Percentiles rank a stretch among this genome's conserved stretches.
These are phyloP conservation scores for Sapayoa aenigma DNA, from an alignment of 2,113 vertebrate species.

Conservation along the genomic window DNA sequence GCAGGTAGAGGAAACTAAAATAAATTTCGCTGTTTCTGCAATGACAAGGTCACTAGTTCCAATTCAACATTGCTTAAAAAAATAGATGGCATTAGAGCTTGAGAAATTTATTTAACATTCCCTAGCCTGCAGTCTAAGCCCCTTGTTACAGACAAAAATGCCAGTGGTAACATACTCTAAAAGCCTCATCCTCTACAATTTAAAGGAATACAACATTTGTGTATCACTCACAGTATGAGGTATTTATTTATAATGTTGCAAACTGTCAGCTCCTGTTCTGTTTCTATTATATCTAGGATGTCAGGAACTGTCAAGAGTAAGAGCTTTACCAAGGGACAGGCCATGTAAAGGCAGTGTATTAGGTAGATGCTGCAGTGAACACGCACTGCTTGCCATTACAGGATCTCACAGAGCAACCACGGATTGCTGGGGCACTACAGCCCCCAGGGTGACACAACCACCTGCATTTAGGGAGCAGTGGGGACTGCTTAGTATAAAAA, in stretches of 20 bases:
- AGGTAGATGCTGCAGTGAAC: neutral
- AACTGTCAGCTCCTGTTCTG: slow-evolving; percentile 25
- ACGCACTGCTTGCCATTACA: rapidly evolving
- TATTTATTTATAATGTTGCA: slow-evolving; percentile 52
- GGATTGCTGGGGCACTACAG: neutral
- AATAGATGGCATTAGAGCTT: neutral
- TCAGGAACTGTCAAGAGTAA: slow-evolving; percentile 37
- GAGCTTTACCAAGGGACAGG: neutral
- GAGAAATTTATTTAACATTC: slow-evolving; percentile 41
- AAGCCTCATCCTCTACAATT: slow-evolving; percentile 49
- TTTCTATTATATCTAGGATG: neutral
- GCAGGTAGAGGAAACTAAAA: neutral
- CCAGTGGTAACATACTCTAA: slow-evolving; percentile 24
- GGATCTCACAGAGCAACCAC: neutral
- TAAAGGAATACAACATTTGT: slow-evolving; percentile 49
- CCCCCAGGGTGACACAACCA: neutral
- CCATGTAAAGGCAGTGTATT: neutral
- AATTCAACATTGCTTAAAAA: neutral
- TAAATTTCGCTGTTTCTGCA: neutral
- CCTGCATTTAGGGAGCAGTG: neutral
- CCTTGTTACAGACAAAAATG: slow-evolving; percentile 21
- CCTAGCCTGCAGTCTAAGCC: neutral
- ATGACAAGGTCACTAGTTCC: slow-evolving; percentile 28
- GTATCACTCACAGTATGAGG: slow-evolving; percentile 29
- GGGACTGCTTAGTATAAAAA: neutral